Conservation (phyloP, 2,113 vertebrate genomes). For the Riparia riparia region DNA sequence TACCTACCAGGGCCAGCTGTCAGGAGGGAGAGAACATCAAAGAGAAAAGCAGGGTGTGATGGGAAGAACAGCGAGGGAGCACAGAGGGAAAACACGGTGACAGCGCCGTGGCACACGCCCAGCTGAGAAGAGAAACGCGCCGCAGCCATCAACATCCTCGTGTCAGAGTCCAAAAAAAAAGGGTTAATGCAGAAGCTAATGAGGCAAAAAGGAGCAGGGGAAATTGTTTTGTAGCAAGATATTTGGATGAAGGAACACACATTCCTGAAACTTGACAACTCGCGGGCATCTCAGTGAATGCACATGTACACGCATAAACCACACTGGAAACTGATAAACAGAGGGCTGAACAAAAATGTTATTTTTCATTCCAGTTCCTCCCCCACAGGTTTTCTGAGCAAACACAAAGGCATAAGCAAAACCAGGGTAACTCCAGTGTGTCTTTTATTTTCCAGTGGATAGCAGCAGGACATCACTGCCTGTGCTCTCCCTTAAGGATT, state of each 20-base stretch:
- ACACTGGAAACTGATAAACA: background rate
- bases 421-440: background rate
- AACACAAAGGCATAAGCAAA: background rate
- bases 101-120: rapidly evolving
- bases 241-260: conserved; percentile 9
- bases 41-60: background rate
- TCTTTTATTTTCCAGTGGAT: background rate
- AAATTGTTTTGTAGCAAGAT: background rate
- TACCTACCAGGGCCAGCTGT: background rate
- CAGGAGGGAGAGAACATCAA: background rate
- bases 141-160: background rate
- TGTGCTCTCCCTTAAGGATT: background rate
- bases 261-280: background rate
- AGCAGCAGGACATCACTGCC: background rate
- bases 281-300: background rate
- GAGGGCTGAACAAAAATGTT: background rate
- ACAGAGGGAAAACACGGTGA: background rate
- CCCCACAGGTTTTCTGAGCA: background rate
- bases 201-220: conserved; percentile 32
- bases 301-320: background rate
- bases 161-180: background rate
- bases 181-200: conserved; percentile 30
- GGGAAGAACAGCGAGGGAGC: background rate
- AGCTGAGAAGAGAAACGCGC: background rate
- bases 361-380: background rate